phyloP scores from a whole-genome alignment of 2,888 invertebrate genomes.

The Eristalinus sepulchralis region DNA sequence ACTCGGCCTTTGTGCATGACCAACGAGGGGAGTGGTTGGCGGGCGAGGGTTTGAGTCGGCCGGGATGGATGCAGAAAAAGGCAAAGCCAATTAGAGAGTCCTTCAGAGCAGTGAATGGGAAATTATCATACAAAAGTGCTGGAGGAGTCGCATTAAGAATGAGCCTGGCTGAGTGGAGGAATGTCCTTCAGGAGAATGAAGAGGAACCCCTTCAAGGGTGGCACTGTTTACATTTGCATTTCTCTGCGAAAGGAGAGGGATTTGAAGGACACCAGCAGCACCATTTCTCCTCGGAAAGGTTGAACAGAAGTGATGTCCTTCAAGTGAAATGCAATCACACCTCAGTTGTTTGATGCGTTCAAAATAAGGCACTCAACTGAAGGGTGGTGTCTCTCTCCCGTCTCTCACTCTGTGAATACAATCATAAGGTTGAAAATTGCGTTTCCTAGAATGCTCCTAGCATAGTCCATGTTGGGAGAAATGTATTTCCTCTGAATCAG shows the following conservation, averaged over 20 bases:
- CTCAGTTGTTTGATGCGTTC: too few species aligned
- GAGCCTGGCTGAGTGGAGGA: background rate
- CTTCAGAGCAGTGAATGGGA: background rate
- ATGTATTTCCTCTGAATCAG: too few species aligned
- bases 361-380: too few species aligned
- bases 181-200: background rate
- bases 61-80: background rate
- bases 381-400: too few species aligned
- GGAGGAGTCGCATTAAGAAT: background rate
- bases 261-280: background rate
- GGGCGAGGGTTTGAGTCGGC: background rate
- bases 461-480: too few species aligned
- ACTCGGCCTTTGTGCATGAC: background rate
- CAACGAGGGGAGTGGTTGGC: background rate
- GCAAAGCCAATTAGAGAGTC: background rate
- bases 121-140: background rate
- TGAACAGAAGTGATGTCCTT: too few species aligned
- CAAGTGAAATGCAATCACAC: too few species aligned
- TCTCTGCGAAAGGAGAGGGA: background rate
- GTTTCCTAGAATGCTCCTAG: too few species aligned
- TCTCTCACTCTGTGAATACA: too few species aligned
- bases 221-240: background rate
- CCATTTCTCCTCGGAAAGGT: background rate
- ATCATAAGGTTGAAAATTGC: too few species aligned
- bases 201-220: background rate